Conservation (phyloP, 2,888 invertebrate genomes). For the Allygus modestus region DNA sequence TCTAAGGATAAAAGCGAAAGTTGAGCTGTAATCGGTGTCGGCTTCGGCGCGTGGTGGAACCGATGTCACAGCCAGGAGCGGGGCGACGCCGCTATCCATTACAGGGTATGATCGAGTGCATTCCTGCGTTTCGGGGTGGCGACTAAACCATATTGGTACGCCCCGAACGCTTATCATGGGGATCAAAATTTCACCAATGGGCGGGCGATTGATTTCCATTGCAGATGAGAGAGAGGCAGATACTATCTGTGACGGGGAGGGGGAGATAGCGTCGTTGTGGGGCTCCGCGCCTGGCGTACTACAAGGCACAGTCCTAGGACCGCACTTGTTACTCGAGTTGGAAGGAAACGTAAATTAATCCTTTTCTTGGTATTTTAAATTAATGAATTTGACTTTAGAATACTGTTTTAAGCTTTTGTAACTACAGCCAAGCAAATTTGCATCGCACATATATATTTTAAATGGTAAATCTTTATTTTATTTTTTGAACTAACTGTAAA, state of each 20-base stretch:
- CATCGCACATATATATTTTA: too few relatives aligned
- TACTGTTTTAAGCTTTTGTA: too few relatives aligned
- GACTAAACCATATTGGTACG: conserved; percentile 53
- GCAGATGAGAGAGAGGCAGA: conserved; percentile 59
- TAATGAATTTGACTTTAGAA: too few relatives aligned
- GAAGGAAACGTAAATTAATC: too few relatives aligned
- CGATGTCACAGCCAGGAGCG: neutral
- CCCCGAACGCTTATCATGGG: conserved; percentile 47
- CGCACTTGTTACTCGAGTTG: neutral
- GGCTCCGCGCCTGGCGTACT: neutral
- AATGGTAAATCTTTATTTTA: too few relatives aligned
- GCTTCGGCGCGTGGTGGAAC: too few relatives aligned
- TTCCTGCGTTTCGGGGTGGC: conserved; percentile 51
- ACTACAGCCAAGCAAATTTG: too few relatives aligned
- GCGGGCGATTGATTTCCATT: conserved; percentile 59
- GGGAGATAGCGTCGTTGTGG: neutral
- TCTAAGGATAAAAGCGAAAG: too few relatives aligned
- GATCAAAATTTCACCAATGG: conserved; percentile 60
- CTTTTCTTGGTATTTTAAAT: too few relatives aligned
- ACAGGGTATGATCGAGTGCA: conserved; percentile 42
- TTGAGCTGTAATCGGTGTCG: too few relatives aligned
- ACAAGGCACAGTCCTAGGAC: neutral
- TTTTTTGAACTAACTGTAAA: too few relatives aligned
- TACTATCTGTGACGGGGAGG: conserved; percentile 24
- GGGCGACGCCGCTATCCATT: neutral